Evolutionary conservation across 2,888 invertebrate species (phyloP), one percentile per base, ranked within the genome.

Genomic region (Priocnemis perturbator): DNA sequence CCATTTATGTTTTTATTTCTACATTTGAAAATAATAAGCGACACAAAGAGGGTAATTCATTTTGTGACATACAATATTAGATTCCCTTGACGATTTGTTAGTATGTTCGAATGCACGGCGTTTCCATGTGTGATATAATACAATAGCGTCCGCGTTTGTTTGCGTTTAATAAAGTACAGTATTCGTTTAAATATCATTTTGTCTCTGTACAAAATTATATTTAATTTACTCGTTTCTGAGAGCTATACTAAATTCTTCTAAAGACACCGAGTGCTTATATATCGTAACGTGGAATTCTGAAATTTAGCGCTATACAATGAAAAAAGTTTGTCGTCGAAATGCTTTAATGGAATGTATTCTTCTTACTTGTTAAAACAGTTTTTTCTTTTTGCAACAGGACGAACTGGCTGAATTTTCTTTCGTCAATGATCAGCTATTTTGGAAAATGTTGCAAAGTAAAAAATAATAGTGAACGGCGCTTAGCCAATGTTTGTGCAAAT

Each of bases 201-300:
- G 60, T 69, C 17, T 69, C 45, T 67, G 53, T 69, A 73, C 60
- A 74, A 65, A 70, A 73, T 65, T 66, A 55, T 59, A 67, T 50
- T 67, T 65, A 67, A 50, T 67, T 65, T 60, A 67, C 52, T 52
- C 15, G 45, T 17, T 11, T 62, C 15, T 55, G 20, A 21, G 47
- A 44, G 14, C 63, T 47, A 61, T 17, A 55, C 47, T 59, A 64
- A 26, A 67, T 20, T 20, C 15, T 60, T 19, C 50, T 44, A 20
- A 60, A 65, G 55, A 37, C 50, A 60, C 9, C 30, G 56, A 64
- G 37, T 48, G 44, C 14, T 59, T 59, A 23, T n/a, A 14, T 45
- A n/a, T 21, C 21, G 3, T 14, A 21, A 59, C 1, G 19, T 19
- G 5, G 5, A 59, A 59, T 45, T 45, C 37, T 59, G 20, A n/a